These are phyloP conservation scores for Helarctos malayanus DNA, from an alignment of 2,797 vertebrate genomes.

Conservation along the genomic window DNA sequence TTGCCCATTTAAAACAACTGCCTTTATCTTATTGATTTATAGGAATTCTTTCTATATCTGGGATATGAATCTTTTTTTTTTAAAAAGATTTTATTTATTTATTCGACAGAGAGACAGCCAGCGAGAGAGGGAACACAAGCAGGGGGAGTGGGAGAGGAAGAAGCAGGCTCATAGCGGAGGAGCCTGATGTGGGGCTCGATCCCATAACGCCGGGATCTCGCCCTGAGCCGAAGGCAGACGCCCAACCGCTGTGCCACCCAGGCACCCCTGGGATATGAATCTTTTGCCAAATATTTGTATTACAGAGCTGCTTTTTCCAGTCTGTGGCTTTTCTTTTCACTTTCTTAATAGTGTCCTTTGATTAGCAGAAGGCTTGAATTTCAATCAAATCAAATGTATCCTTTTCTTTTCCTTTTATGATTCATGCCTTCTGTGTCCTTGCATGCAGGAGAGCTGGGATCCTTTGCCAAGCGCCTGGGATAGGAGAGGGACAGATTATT, in stretches of 20 bases:
- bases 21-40: background rate
- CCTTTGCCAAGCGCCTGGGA: background rate
- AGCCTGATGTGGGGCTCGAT: too few relatives aligned
- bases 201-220: too few relatives aligned
- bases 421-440: background rate
- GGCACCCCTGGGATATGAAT: background rate
- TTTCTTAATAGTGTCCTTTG: constrained; percentile 11
- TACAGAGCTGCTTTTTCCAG: background rate
- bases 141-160: too few relatives aligned
- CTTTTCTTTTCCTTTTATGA: background rate
- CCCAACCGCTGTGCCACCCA: too few relatives aligned
- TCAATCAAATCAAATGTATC: background rate
- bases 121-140: too few relatives aligned
- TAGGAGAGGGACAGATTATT: background rate
- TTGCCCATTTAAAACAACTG: background rate
- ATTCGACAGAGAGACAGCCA: too few relatives aligned
- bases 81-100: too few relatives aligned
- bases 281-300: constrained; percentile 20
- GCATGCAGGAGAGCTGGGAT: background rate
- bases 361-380: background rate
- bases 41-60: background rate
- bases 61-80: background rate
- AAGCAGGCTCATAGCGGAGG: too few relatives aligned
- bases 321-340: background rate
- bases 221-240: too few relatives aligned